Evolutionary conservation across 35 echinoderm and acorn worm species (phyloP).

Genomic region (Holothuria glaberrima): DNA sequence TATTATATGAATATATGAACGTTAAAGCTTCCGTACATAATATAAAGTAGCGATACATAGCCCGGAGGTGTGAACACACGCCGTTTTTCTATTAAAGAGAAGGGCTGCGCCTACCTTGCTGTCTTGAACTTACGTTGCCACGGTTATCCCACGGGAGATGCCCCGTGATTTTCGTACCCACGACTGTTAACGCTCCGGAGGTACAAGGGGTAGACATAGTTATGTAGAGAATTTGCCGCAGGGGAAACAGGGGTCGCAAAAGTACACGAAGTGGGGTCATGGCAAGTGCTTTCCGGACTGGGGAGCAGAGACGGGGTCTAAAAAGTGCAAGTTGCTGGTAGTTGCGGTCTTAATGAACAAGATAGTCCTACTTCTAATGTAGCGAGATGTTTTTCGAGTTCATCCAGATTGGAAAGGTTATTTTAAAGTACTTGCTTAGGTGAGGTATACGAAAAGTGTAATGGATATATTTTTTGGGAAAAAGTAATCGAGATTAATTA

Average conservation of each 20-base stretch:
- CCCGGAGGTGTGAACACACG: constrained; percentile 49
- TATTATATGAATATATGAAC: no score
- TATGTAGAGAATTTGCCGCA: constrained; percentile 61
- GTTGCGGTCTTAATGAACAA: no score
- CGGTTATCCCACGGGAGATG: constrained; percentile 30
- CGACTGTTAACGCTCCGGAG: constrained; percentile 31
- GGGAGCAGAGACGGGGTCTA: background rate
- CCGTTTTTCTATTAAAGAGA: constrained; percentile 50
- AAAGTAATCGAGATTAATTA: no score
- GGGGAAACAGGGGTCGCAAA: constrained; percentile 20
- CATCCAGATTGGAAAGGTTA: no score
- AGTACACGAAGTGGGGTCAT: constrained; percentile 44
- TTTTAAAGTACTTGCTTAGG: no score
- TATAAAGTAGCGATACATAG: background rate
- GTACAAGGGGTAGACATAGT: constrained; percentile 40
- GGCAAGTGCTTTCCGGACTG: background rate
- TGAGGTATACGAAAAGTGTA: no score
- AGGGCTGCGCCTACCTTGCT: constrained; percentile 34
- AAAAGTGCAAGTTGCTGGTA: constrained; percentile 7
- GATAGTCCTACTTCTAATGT: no score
- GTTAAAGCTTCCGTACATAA: constrained; percentile 12
- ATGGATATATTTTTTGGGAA: no score
- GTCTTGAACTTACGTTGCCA: background rate
- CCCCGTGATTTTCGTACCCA: constrained; percentile 28
- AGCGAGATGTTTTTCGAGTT: background rate